phyloP scores from a whole-genome alignment of 2,113 vertebrate genomes.

The Catharus fuscescens region DNA sequence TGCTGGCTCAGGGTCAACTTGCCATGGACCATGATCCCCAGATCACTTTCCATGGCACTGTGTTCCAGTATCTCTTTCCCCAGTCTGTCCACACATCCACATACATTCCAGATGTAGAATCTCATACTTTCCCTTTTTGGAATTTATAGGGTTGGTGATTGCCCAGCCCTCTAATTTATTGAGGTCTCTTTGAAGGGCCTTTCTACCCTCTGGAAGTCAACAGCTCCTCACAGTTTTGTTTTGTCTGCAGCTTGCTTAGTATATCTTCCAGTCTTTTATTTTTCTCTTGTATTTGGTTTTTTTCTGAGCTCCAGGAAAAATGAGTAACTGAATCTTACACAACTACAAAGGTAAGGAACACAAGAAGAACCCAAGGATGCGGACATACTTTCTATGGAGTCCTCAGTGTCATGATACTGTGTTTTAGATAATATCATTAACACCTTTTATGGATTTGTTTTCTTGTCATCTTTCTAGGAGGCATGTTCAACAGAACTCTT shows the following conservation, averaged over 20 bases:
- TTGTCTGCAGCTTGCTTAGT: not conserved
- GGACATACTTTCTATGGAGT: not conserved
- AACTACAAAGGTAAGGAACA: not conserved
- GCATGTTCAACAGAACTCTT: not conserved
- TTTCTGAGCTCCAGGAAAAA: not conserved
- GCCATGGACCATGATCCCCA: fast-evolving
- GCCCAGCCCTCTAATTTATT: not conserved
- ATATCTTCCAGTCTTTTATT: not conserved
- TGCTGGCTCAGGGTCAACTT: not conserved
- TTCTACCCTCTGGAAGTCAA: not conserved
- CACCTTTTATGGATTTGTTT: not conserved
- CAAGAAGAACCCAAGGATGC: not conserved
- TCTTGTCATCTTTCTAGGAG: not conserved
- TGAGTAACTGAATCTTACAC: not conserved
- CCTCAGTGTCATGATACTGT: not conserved
- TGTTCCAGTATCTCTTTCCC: not conserved
- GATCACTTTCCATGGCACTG: fast-evolving
- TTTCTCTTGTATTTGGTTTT: not conserved
- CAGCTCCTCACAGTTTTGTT: not conserved
- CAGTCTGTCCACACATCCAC: not conserved
- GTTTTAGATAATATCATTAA: not conserved
- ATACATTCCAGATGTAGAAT: not conserved
- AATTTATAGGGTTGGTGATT: not conserved
- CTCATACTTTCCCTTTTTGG: not conserved
- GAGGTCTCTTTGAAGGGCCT: not conserved